Conservation (phyloP, 2,797 vertebrate species). For the Harpagifer antarcticus region DNA sequence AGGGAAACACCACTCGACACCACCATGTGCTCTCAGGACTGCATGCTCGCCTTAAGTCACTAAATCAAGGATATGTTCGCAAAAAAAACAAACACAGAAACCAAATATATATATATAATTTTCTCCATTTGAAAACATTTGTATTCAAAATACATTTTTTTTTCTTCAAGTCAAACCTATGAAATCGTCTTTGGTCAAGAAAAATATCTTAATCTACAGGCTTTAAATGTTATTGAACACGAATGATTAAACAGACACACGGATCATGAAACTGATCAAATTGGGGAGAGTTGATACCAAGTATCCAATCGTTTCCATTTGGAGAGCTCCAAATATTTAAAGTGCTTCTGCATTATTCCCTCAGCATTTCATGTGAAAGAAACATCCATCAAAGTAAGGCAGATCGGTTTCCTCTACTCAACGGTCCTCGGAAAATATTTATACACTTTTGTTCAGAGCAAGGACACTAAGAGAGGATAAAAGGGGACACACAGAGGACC, state of each 20-base stretch:
- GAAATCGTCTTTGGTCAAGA: constrained; percentile 88
- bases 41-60: constrained; percentile 63
- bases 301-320: constrained; percentile 93
- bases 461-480: constrained; percentile 52
- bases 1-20: constrained; percentile 56
- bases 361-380: constrained; percentile 80
- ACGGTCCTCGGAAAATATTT: constrained; percentile 54
- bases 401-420: constrained; percentile 73
- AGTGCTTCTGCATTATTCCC: constrained; percentile 92
- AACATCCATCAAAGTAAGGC: constrained; percentile 85
- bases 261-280: constrained; percentile 99
- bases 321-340: constrained; percentile 95
- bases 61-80: constrained; percentile 67
- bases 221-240: constrained; percentile 83
- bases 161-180: constrained; percentile 82
- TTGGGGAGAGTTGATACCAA: constrained; percentile 90
- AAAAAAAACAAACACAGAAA: constrained; percentile 70
- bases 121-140: constrained; percentile 78
- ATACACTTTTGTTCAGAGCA: constrained; percentile 66
- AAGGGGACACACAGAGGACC: constrained; percentile 39
- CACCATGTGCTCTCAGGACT: constrained; percentile 63
- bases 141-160: constrained; percentile 84
- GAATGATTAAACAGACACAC: constrained; percentile 74
- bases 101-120: constrained; percentile 66
- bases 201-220: constrained; percentile 86